Percentiles rank a stretch among this genome's conserved stretches.
Evolutionary conservation across 1,140 invertebrate genomes (phyloP).

Genomic region (Pemphigus obesinymphae): DNA sequence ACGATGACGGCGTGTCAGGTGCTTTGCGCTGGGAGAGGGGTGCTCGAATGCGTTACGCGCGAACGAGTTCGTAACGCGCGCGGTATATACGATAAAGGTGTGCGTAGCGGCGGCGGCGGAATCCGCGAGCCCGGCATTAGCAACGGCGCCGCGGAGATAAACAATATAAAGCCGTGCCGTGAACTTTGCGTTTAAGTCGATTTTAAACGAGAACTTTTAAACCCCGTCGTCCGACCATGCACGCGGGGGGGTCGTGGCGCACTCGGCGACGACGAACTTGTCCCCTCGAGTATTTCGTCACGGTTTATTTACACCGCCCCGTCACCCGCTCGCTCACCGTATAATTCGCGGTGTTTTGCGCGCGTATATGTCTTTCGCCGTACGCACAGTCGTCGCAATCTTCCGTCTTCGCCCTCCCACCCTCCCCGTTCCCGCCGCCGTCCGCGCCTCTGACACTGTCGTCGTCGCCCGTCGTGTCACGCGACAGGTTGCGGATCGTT

Average conservation of each 20-base stretch:
- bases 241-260: background rate
- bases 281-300: constrained; percentile 12
- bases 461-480: background rate
- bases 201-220: constrained; percentile 41
- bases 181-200: constrained; percentile 41
- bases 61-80: background rate
- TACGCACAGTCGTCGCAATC: background rate
- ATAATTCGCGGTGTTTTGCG: background rate
- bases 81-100: constrained; percentile 8
- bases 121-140: constrained; percentile 27
- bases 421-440: background rate
- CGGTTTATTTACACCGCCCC: background rate
- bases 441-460: background rate
- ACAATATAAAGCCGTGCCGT: constrained; percentile 39
- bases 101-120: background rate
- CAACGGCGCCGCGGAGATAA: constrained; percentile 34
- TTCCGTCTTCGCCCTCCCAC: background rate
- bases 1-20: background rate
- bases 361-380: background rate
- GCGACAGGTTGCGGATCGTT: constrained; percentile 30
- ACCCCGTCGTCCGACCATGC: background rate
- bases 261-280: background rate
- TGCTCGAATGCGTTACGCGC: constrained; percentile 7
- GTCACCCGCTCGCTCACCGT: background rate
- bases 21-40: background rate